phyloP scores from a whole-genome alignment of 2,797 vertebrate species.

The Fundulus diaphanus region DNA sequence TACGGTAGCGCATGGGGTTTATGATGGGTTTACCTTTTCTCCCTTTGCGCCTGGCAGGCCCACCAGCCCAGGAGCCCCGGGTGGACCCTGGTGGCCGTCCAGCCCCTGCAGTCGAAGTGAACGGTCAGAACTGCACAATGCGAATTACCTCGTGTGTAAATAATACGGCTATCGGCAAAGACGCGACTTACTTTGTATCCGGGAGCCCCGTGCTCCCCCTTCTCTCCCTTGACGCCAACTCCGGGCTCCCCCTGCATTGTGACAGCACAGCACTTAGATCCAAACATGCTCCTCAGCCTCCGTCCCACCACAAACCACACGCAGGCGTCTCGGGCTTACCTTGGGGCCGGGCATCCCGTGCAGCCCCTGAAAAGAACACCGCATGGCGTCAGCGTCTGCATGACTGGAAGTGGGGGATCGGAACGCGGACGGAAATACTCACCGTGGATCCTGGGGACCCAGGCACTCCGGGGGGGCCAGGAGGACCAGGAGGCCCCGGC shows the following conservation, averaged over 20 bases:
- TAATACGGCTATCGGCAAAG: not conserved
- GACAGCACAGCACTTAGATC: conserved; percentile 47
- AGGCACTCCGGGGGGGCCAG: conserved; percentile 85
- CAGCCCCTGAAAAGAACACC: conserved; percentile 75
- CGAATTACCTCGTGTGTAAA: not conserved
- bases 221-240: conserved; percentile 71
- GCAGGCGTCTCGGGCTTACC: conserved; percentile 59
- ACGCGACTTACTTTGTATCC: conserved; percentile 69
- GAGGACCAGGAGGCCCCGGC: conserved; percentile 88
- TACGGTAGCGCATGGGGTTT: too few species aligned
- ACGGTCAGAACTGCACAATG: conserved; percentile 8
- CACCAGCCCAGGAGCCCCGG: conserved; percentile 87
- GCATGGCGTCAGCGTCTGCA: conserved; percentile 22
- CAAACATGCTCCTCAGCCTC: conserved; percentile 1
- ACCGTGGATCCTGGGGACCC: conserved; percentile 82
- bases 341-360: conserved; percentile 82
- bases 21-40: conserved; percentile 85
- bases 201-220: conserved; percentile 70
- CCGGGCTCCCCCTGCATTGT: conserved; percentile 80
- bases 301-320: not conserved
- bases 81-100: conserved; percentile 82
- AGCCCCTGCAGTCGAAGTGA: conserved; percentile 53
- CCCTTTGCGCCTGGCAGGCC: conserved; percentile 94
- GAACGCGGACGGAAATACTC: conserved; percentile 25
- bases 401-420: not conserved